phyloP scores from a whole-genome alignment of 2,797 vertebrate genomes.

The Protonibea diacanthus region DNA sequence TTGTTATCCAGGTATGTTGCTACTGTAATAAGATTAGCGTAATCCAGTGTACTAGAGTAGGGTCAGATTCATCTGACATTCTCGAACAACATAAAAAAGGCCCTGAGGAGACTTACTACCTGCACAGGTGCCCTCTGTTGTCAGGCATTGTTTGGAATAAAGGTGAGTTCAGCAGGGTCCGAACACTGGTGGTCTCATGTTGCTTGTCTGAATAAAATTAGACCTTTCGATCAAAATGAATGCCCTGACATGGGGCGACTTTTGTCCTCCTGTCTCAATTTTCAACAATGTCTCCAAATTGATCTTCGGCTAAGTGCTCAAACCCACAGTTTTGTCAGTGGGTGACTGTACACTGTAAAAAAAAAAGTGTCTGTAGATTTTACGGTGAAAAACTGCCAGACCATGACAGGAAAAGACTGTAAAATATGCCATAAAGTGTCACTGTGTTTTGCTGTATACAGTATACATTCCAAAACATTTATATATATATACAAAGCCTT shows the following conservation, averaged over 20 bases:
- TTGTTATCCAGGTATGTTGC: slow-evolving; percentile 39
- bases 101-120: slow-evolving; percentile 9
- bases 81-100: slow-evolving; percentile 22
- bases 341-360: background rate
- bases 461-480: no score
- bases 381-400: no score
- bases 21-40: slow-evolving; percentile 64
- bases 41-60: slow-evolving; percentile 45
- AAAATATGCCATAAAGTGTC: no score
- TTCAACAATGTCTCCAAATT: background rate
- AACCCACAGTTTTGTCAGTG: background rate
- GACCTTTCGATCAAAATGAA: background rate
- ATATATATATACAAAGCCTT: no score
- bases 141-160: background rate
- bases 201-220: background rate
- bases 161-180: background rate
- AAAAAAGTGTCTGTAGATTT: no score
- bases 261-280: slow-evolving; percentile 7
- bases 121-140: background rate
- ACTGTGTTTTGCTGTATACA: no score
- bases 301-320: background rate
- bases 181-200: background rate
- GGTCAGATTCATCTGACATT: slow-evolving; percentile 26
- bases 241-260: background rate
- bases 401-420: no score